Evolutionary conservation across 2,797 vertebrate genomes (phyloP).

Genomic region (Sphenodon punctatus): DNA sequence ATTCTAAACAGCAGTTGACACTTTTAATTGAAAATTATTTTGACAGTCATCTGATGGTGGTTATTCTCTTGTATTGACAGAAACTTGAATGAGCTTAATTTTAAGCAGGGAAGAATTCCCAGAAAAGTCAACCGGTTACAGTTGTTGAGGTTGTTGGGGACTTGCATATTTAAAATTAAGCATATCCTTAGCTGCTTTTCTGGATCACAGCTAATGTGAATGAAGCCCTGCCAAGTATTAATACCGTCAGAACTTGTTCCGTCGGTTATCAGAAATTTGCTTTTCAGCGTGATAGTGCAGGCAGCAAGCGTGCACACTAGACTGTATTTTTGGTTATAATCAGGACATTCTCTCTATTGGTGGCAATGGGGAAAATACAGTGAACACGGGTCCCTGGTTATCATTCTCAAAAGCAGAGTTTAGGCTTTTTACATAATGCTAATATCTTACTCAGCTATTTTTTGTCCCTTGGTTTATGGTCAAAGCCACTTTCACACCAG

Average conservation of each 20-base stretch:
- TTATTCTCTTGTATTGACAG: neutral
- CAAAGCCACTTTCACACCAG: neutral
- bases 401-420: neutral
- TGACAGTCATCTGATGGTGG: neutral
- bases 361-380: too few relatives aligned
- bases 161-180: neutral
- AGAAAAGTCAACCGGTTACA: too few relatives aligned
- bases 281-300: neutral
- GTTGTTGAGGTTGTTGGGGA: neutral
- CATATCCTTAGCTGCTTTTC: neutral
- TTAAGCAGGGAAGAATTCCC: too few relatives aligned
- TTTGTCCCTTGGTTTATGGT: neutral
- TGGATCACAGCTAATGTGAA: neutral
- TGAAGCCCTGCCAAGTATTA: neutral
- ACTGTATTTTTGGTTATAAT: too few relatives aligned
- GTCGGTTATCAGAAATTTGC: neutral
- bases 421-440: too few relatives aligned
- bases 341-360: too few relatives aligned
- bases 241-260: neutral
- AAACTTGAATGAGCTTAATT: neutral
- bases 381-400: too few relatives aligned
- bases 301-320: neutral
- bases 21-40: fast-evolving
- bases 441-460: too few relatives aligned
- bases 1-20: fast-evolving